phyloP scores from a whole-genome alignment of 2,888 invertebrate genomes.

The Thalpophila matura region DNA sequence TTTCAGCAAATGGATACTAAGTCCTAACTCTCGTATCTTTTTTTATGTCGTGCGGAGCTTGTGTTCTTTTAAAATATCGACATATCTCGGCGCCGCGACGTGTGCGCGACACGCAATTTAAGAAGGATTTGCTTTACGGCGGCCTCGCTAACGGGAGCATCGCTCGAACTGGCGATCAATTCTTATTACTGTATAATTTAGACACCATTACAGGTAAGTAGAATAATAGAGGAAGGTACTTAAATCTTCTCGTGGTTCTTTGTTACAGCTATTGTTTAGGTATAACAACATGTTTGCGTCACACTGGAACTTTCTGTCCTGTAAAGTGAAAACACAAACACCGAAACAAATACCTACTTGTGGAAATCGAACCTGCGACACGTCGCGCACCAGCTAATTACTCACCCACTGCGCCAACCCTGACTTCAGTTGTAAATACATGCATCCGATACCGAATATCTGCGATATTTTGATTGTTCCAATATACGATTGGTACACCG shows the following conservation, averaged over 20 bases:
- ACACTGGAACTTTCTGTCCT: too few relatives aligned
- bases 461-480: too few relatives aligned
- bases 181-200: conserved; percentile 52
- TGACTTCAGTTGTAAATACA: too few relatives aligned
- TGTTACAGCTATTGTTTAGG: neutral
- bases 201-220: conserved; percentile 23
- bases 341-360: too few relatives aligned
- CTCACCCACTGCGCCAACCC: too few relatives aligned
- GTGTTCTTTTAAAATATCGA: conserved; percentile 89
- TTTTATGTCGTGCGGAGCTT: conserved; percentile 83
- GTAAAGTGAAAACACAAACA: too few relatives aligned
- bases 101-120: conserved; percentile 84
- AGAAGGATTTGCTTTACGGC: conserved; percentile 87
- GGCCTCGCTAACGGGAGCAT: conserved; percentile 66
- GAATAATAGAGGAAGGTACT: neutral
- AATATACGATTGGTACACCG: too few relatives aligned
- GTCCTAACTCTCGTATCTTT: conserved; percentile 89
- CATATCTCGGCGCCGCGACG: conserved; percentile 69
- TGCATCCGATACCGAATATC: too few relatives aligned
- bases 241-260: neutral
- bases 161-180: conserved; percentile 45
- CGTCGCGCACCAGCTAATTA: too few relatives aligned
- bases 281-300: too few relatives aligned
- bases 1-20: conserved; percentile 91
- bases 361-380: too few relatives aligned